Evolutionary conservation across 2,797 vertebrate genomes (phyloP).

Genomic region (Notamacropus eugenii): DNA sequence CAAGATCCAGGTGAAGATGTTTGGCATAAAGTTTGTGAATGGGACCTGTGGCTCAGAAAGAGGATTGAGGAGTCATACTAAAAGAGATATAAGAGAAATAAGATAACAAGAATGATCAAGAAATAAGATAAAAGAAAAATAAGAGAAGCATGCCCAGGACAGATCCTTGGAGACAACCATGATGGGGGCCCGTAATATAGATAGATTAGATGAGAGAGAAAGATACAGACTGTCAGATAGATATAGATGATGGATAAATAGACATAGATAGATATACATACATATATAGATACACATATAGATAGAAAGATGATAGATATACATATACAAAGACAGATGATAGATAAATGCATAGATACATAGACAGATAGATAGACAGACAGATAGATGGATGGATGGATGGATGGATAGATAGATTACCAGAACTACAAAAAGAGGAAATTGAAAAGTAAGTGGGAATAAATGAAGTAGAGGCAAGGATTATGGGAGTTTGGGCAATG

Average conservation of each 20-base stretch:
- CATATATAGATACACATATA: too few relatives aligned
- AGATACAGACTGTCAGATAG: too few relatives aligned
- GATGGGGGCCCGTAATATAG: neutral
- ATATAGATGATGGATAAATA: too few relatives aligned
- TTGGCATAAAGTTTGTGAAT: neutral
- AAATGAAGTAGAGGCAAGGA: neutral
- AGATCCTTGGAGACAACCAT: neutral
- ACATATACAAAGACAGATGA: too few relatives aligned
- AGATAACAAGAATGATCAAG: too few relatives aligned
- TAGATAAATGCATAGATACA: too few relatives aligned
- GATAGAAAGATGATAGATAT: too few relatives aligned
- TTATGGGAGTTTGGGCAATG: neutral
- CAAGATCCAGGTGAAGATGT: neutral
- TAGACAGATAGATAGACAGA: too few relatives aligned
- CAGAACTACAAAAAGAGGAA: neutral
- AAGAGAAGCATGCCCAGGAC: neutral
- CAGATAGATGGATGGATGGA: too few relatives aligned
- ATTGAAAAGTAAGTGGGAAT: neutral
- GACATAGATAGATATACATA: too few relatives aligned
- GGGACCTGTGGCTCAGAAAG: neutral
- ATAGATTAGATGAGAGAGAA: too few relatives aligned
- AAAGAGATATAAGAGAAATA: neutral
- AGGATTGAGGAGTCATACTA: neutral
- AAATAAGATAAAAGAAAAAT: neutral
- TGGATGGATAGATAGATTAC: too few relatives aligned